Evolutionary conservation across 2,797 vertebrate species (phyloP), one percentile per base, ranked within the genome.

Genomic region (Picus viridis): DNA sequence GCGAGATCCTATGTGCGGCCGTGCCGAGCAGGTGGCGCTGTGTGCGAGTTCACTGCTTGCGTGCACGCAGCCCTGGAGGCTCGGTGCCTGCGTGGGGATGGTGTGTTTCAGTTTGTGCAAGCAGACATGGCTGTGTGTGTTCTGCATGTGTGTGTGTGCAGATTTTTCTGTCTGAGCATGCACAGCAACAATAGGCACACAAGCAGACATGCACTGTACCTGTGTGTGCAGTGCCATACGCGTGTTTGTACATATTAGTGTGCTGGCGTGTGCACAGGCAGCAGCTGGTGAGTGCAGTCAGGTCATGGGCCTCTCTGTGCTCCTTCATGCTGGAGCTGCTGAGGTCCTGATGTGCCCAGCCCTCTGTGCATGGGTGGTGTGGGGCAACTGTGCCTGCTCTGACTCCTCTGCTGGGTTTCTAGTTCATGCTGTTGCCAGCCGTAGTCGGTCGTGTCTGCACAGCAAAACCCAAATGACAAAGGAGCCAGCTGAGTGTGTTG

Each of bases 331-430:
- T n/a, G 15, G 67, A 49, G n/a, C 57, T 83, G 65, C 18, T 0
- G 7, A 29, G 30, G 30, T 43, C 68, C 61, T 47, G 32, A 20
- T 20, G 32, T 32, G 20, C 65, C 16, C 27, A 27, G 17, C 67
- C 26, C 8, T 4, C 5, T 6, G 8, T 49, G 49, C 0, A 0
- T 47, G 77, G 34, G 58, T 0, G 0, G 30, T 0, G 0, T 0
- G 1, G 6, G 69, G 27, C 43, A 32, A 27, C 45, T 51, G 19
- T 69, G 47, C 53, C 56, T 72, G 30, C 53, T 39, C 74, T 36
- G 30, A 45, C 14, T 57, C 23, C n/a, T 71, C 67, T 2, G 3
- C 73, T 72, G 17, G 0, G 0, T 65, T 88, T 81, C 70, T 41
- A 20, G 34, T 19, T 81, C 67, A 23, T 0, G 0, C 59, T 51